Percentiles rank a stretch among this genome's conserved stretches.
phyloP scores from a whole-genome alignment of 2,113 vertebrate species.

The Hystrix brachyura region DNA sequence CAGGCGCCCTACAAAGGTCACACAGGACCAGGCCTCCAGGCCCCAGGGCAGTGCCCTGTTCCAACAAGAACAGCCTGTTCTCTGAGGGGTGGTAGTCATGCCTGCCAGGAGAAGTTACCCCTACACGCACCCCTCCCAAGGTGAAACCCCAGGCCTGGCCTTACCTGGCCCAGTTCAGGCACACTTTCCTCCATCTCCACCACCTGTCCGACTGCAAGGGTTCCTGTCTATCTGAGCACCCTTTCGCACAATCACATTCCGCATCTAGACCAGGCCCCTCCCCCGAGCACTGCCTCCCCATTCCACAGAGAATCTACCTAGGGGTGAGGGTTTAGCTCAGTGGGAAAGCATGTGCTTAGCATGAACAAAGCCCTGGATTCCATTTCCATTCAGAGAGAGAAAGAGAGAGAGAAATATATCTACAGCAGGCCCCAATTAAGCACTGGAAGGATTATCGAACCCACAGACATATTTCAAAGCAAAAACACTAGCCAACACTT shows the following conservation, averaged over 20 bases:
- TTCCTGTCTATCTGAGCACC: not conserved
- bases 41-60: not conserved
- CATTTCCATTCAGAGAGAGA: not conserved
- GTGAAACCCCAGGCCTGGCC: not conserved
- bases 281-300: not conserved
- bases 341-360: not conserved
- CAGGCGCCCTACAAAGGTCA: not conserved
- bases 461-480: not conserved
- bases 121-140: fast-evolving
- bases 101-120: not conserved
- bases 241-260: too few species aligned
- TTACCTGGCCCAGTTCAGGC: not conserved
- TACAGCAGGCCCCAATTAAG: not conserved
- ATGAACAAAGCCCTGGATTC: not conserved
- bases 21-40: not conserved
- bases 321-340: not conserved
- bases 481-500: not conserved
- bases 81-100: not conserved
- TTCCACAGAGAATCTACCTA: not conserved
- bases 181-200: not conserved
- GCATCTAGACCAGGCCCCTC: not conserved
- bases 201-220: not conserved
- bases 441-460: not conserved
- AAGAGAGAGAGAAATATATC: not conserved
- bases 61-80: not conserved